Evolutionary conservation across 1,140 invertebrate genomes (phyloP), one percentile per base, ranked within the genome.

Genomic region (Pogonomyrmex barbatus): DNA sequence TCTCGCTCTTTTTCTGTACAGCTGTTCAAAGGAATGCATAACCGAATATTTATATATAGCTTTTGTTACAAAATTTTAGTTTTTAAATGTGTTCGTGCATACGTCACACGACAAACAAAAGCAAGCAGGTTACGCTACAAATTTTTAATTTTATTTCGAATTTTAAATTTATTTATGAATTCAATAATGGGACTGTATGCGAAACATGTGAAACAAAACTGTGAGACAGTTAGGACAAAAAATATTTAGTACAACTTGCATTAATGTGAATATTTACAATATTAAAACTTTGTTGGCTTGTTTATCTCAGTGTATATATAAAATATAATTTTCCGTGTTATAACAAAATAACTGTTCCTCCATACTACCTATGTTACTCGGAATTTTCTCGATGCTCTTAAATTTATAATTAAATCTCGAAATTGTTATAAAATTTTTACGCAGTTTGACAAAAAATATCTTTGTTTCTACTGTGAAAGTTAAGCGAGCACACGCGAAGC

Each of bases 161-260:
- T 67, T 65, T 78, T 67, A 39, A 78, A 52, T 65, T 50, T 78
- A 33, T 67, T 65, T 65, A 67, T 39, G 9, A 42, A 68, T 79
- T n/a, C 9, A 54, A 75, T 75, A 77, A 63, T 56, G 14, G 33
- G 17, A 2, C 45, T 52, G 24, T 10, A 63, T 54, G 24, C 17
- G 58, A 12, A 39, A 68, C 24, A 62, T 30, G 30, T 47, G 24
- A 47, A 77, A 47, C 24, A 77, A 77, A 78, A 52, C 47, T 70
- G 4, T 50, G 52, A 65, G 17, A 67, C 30, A 42, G n/a, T 36
- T n/a, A 17, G 17, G 30, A 1, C 14, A 65, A 73, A 52, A n/a
- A 33, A 68, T 42, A n/a, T 52, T 39, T 12, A 50, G 47, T 9
- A 52, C 5, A 68, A 33, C 14, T 84, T 65, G 39, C 73, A 24